Evolutionary conservation across 2,888 invertebrate species (phyloP).

Genomic region (Rhodophaea formosa): DNA sequence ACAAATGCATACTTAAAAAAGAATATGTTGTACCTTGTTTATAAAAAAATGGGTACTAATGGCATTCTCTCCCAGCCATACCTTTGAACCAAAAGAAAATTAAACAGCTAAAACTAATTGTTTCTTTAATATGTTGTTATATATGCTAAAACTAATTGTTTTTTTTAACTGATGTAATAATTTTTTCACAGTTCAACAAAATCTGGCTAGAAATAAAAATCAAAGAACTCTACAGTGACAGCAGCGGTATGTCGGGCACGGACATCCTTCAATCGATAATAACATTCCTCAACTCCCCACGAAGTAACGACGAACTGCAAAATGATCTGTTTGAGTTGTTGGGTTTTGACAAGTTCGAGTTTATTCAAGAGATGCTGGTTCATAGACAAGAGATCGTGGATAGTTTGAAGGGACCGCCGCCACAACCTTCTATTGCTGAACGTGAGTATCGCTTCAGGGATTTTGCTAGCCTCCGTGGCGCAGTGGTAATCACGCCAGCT

Average conservation of each 20-base stretch:
- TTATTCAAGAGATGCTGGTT: slow-evolving; percentile 84
- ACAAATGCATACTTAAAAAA: no score
- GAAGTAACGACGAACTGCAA: slow-evolving; percentile 86
- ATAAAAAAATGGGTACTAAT: no score
- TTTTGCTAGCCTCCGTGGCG: no score
- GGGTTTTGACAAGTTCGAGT: slow-evolving; percentile 92
- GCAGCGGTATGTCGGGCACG: slow-evolving; percentile 75
- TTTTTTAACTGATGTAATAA: no score
- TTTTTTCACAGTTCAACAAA: slow-evolving; percentile 76
- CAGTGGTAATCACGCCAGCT: no score
- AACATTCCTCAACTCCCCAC: slow-evolving; percentile 81
- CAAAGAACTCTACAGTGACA: slow-evolving; percentile 67
- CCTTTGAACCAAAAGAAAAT: no score
- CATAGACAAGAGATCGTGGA: slow-evolving; percentile 81
- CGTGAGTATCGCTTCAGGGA: slow-evolving; percentile 42
- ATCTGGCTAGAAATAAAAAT: slow-evolving; percentile 79
- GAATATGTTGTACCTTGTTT: no score
- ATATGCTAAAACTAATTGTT: no score
- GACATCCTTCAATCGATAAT: slow-evolving; percentile 83
- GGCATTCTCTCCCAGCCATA: no score
- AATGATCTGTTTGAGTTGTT: slow-evolving; percentile 93
- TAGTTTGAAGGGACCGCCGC: slow-evolving; percentile 51
- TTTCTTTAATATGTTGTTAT: no score
- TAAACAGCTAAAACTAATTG: no score
- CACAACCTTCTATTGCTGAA: slow-evolving; percentile 59